Base-by-base conservation (phyloP, 64 coral and sea anemone species). In the Trachythela sp. region DNA sequence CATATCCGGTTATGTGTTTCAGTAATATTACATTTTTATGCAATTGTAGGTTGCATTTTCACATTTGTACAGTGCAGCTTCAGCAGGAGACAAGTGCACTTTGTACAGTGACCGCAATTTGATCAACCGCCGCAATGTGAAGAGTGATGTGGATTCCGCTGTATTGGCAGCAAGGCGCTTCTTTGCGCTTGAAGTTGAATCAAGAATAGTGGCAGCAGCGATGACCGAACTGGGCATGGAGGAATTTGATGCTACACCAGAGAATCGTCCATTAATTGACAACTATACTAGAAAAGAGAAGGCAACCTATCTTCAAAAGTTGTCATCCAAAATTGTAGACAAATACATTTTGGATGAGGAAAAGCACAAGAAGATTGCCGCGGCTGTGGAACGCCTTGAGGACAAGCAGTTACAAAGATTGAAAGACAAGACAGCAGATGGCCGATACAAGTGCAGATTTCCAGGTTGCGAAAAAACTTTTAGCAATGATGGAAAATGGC, bases 391-490 rank as follows among this genome's bases (percentile, higher is more conserved):
- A 22, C 31, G 26, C 11, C 71, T 77, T 77, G n/a, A 77, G 24
- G 71, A 77, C 2, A 77, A 59, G 26, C 68, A 83, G 43, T 48
- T 76, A 58, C 85, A 86, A 84, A 85, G 48, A 52, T 77, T 64
- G 84, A 93, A 64, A 45, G 22, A 90, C 14, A 88, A 94, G 77
- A 94, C 84, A 90, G 88, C 43, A 45, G 37, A 89, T 93, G 92
- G 92, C 38, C 56, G 88, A 90, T 93, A 86, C 68, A 93, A 85
- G 83, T 87, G 84, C 76, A 39, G 88, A 56, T 89, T 89, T 80
- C 92, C 92, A 13, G 88, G 92, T 89, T 93, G 92, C 89, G 87
- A 39, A 14, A 93, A 93, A 42, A 89, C 92, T 83, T 93, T 93
- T 89, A 87, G 87, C 70, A 75, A 43, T 49, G 88, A 89, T 89